phyloP scores from a whole-genome alignment of 2,888 invertebrate genomes.

The Bhutanitis thaidina region DNA sequence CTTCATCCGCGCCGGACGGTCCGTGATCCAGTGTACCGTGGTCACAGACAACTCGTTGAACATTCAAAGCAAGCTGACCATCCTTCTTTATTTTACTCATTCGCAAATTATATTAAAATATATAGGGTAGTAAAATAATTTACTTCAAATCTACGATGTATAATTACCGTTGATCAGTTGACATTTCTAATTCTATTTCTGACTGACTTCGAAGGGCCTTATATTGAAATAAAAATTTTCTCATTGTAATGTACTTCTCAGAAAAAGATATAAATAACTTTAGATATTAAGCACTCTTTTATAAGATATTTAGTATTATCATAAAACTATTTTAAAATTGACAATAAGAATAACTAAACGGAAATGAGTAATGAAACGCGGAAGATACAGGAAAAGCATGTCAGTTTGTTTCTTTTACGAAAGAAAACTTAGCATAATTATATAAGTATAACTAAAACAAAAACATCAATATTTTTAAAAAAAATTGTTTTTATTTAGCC shows the following conservation, averaged over 20 bases:
- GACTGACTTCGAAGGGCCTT: slow-evolving; percentile 48
- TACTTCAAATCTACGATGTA: slow-evolving; percentile 12
- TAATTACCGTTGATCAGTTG: slow-evolving; percentile 37
- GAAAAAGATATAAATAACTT: background rate
- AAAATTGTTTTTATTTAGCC: no score
- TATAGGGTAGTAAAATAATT: slow-evolving; percentile 37
- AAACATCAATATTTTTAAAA: no score
- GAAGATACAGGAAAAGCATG: background rate
- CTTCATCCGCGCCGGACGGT: slow-evolving; percentile 60
- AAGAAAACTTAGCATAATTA: no score
- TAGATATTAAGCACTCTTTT: no score
- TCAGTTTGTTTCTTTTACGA: no score
- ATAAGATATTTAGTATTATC: no score
- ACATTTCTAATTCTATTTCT: slow-evolving; percentile 43
- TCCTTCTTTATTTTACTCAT: background rate
- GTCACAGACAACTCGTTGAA: slow-evolving; percentile 19
- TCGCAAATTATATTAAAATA: background rate
- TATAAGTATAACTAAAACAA: no score
- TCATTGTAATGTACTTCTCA: slow-evolving; percentile 38
- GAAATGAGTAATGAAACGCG: background rate
- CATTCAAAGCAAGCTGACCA: slow-evolving; percentile 5
- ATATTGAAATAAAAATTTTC: slow-evolving; percentile 68
- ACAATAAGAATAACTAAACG: slow-evolving; percentile 2
- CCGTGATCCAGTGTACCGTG: slow-evolving; percentile 39
- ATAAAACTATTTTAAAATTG: background rate